Base-by-base conservation (phyloP, 1,140 invertebrate species). In the Drosophila baimaii region DNA sequence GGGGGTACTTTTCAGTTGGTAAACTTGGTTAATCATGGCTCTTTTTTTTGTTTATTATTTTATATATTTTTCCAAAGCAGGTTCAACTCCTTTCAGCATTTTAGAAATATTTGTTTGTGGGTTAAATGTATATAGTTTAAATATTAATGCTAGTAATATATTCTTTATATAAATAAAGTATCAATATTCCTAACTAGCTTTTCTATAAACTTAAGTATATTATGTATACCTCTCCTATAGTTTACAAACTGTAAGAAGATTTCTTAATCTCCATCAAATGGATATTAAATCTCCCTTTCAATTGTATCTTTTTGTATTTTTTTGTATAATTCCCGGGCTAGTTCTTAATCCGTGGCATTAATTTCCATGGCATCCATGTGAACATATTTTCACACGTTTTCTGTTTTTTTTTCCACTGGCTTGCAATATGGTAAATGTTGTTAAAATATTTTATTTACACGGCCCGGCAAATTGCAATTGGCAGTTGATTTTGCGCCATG, bases 371-470 rank as follows among this genome's bases (percentile, higher is more conserved):
- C 29, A 13, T 8, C 12, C 25, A 12, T 17, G 12, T 5, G 19
- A 39, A 56, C 21, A 55, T 27, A 21, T 39, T 43, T 25, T 31
- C 35, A 25, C 33, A 23, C 4, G 13, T 37, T 44, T n/a, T n/a
- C n/a, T n/a, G n/a, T n/a, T n/a, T n/a, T n/a, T n/a, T n/a, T n/a
- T 44, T 23, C 15, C 19, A 5, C 15, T 15, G 19, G 21, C 13
- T 4, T 9, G 33, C 33, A 19, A 65, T 46, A 55, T 41, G 25
- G 62, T 55, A 49, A 47, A 71, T 68, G 35, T 61, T 74, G 46
- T 66, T 41, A 47, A 79, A 70, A 68, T 66, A 29, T 66, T 76
- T 76, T 76, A 76, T 76, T 71, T 59, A 70, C 71, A 58, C 33
- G n/a, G 59, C 19, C 49, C 31, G 49, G 78, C 47, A 64, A 76